Conservation (phyloP, 2,797 vertebrate genomes). For the Cirrhinus molitorella region DNA sequence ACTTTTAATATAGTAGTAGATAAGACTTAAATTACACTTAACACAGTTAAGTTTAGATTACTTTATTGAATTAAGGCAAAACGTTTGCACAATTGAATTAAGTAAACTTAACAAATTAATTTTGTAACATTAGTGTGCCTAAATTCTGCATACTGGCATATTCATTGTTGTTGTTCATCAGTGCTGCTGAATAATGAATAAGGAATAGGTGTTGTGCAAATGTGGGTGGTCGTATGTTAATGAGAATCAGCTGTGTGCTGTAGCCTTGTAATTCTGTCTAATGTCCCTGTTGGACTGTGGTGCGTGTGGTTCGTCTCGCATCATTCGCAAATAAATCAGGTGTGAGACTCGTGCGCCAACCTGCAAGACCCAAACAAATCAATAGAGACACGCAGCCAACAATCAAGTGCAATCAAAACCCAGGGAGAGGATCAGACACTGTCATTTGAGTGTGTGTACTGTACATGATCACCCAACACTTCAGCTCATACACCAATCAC, state of each 20-base stretch:
- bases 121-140: too few species aligned
- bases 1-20: too few species aligned
- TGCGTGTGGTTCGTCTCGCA: slow-evolving; percentile 33
- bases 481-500: too few species aligned
- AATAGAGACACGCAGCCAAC: slow-evolving; percentile 73
- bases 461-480: too few species aligned
- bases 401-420: slow-evolving; percentile 75
- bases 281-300: not conserved
- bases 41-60: too few species aligned
- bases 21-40: too few species aligned
- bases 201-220: not conserved
- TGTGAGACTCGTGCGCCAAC: slow-evolving; percentile 54
- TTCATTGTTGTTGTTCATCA: not conserved
- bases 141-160: not conserved
- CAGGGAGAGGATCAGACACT: slow-evolving; percentile 67
- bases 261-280: not conserved
- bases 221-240: not conserved
- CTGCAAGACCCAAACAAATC: slow-evolving; percentile 75
- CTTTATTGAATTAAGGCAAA: too few species aligned
- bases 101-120: too few species aligned
- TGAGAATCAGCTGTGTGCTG: not conserved
- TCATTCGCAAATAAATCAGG: slow-evolving; percentile 69
- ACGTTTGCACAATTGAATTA: too few species aligned
- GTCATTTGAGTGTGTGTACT: slow-evolving; percentile 70
- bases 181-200: slow-evolving; percentile 6